Conservation (phyloP, 2,888 invertebrate genomes). For the Dimorphilus gyrociliatus region DNA sequence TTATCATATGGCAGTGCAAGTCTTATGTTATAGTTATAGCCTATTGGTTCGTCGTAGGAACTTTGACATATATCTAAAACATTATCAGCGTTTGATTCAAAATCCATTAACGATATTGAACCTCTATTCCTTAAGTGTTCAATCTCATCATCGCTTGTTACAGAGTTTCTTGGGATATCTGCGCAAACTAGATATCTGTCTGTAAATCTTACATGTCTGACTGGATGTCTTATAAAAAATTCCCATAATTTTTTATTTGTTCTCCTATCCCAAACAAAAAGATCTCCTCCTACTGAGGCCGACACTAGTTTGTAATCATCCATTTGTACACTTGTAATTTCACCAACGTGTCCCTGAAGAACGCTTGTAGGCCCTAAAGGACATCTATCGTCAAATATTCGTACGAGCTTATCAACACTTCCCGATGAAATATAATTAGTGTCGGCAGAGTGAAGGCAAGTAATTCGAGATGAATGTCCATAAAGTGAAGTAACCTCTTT, state of each 20-base stretch:
- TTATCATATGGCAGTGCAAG: constrained; percentile 28
- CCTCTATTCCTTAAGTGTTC: constrained; percentile 11
- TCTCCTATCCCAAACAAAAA: constrained; percentile 27
- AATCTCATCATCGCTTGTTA: constrained; percentile 12
- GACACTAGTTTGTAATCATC: constrained; percentile 33
- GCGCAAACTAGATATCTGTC: constrained; percentile 20
- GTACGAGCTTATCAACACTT: too few relatives aligned
- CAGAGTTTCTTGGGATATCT: constrained; percentile 19
- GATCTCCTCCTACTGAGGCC: constrained; percentile 22
- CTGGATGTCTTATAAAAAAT: constrained; percentile 22
- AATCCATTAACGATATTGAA: background rate
- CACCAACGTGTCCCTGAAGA: constrained; percentile 17
- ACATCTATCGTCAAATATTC: too few relatives aligned
- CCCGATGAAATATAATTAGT: too few relatives aligned
- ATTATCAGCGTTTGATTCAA: background rate
- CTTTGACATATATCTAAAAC: constrained; percentile 25
- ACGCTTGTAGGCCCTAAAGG: too few relatives aligned
- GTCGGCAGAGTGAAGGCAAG: too few relatives aligned
- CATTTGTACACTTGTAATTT: constrained; percentile 23
- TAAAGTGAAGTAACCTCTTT: too few relatives aligned
- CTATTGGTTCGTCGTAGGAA: constrained; percentile 24
- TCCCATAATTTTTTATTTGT: constrained; percentile 29
- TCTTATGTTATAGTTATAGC: constrained; percentile 26
- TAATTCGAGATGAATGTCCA: too few relatives aligned
- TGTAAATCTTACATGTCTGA: constrained; percentile 19